These are phyloP conservation scores for Melanotaenia trifasciata DNA, from an alignment of 2,797 vertebrate species.

Conservation along the genomic window DNA sequence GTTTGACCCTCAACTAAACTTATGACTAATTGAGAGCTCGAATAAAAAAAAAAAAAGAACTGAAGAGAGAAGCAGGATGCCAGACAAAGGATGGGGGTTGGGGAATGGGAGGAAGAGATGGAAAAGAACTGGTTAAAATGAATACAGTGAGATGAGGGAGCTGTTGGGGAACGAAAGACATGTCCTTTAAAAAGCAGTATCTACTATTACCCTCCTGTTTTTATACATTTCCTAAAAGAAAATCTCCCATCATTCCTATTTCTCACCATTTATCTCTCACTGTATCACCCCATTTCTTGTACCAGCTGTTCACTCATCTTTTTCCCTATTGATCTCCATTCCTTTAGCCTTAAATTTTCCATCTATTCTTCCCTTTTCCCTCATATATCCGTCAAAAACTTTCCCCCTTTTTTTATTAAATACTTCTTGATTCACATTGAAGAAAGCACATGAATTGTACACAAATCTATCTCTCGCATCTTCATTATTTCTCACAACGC, in stretches of 20 bases:
- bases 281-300: conserved; percentile 55
- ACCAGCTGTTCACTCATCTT: conserved; percentile 74
- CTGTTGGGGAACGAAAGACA: conserved; percentile 41
- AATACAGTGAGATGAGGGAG: conserved; percentile 12
- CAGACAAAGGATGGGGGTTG: conserved; percentile 75
- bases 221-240: conserved; percentile 44
- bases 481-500: conserved; percentile 33
- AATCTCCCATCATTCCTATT: conserved; percentile 58
- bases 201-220: conserved; percentile 35
- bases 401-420: not conserved
- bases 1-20: conserved; percentile 69
- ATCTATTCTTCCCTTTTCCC: conserved; percentile 22
- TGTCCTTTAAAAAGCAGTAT: conserved; percentile 38
- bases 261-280: conserved; percentile 63
- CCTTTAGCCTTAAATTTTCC: conserved; percentile 22
- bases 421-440: conserved; percentile 19
- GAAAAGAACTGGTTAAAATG: conserved; percentile 11
- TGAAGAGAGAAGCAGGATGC: conserved; percentile 40
- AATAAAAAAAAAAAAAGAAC: conserved; percentile 35
- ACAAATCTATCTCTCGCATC: conserved; percentile 31
- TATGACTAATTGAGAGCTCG: conserved; percentile 51
- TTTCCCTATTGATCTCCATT: conserved; percentile 66
- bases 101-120: conserved; percentile 49
- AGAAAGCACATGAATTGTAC: conserved; percentile 26
- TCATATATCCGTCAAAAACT: conserved; percentile 1